These are phyloP conservation scores for Lophius americanus DNA, from an alignment of 2,797 vertebrate genomes.

Conservation along the genomic window DNA sequence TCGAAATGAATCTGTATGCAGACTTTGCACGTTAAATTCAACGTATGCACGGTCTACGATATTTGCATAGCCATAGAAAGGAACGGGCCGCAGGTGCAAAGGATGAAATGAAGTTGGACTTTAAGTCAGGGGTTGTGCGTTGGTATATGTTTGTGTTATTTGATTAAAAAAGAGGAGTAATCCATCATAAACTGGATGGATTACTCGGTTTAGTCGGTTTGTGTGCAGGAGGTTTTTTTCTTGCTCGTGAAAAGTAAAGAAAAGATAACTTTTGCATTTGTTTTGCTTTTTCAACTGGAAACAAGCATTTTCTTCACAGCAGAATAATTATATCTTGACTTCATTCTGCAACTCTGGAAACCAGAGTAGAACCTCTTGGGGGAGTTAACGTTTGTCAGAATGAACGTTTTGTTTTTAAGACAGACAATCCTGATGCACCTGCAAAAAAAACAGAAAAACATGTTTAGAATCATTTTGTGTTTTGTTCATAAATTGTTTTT, in stretches of 20 bases:
- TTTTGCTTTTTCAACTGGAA: background rate
- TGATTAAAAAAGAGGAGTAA: slow-evolving; percentile 29
- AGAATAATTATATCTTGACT: background rate
- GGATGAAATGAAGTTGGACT: background rate
- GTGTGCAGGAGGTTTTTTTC: slow-evolving; percentile 53
- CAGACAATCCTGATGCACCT: background rate
- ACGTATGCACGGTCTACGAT: background rate
- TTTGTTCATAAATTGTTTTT: background rate
- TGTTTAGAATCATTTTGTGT: background rate
- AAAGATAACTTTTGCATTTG: slow-evolving; percentile 23
- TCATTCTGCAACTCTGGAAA: slow-evolving; percentile 3
- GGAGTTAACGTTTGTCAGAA: background rate
- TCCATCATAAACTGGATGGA: slow-evolving; percentile 41
- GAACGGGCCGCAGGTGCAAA: background rate
- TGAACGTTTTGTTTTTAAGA: background rate
- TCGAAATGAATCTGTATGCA: background rate
- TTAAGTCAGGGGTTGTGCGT: background rate
- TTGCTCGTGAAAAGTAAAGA: slow-evolving; percentile 46
- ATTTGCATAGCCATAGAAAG: background rate
- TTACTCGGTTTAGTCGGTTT: slow-evolving; percentile 16
- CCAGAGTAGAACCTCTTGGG: background rate
- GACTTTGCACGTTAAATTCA: slow-evolving; percentile 9
- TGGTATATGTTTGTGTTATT: slow-evolving; percentile 5
- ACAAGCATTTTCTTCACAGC: too few relatives aligned
- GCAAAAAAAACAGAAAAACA: background rate